Evolutionary conservation across 2,113 vertebrate genomes (phyloP).

Genomic region (Chaetura pelagica): DNA sequence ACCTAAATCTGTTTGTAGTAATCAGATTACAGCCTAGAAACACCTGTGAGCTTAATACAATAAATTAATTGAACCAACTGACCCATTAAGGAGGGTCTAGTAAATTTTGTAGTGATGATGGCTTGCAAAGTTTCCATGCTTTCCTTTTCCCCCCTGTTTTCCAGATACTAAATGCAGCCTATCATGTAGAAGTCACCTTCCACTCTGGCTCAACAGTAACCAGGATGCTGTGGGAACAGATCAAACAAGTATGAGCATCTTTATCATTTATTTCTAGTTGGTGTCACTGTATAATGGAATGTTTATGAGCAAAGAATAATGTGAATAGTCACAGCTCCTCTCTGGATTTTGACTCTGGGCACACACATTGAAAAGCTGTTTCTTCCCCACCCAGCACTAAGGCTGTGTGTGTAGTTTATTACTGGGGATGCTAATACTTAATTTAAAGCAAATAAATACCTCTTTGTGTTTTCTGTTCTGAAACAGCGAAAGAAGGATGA

Average conservation of each 20-base stretch:
- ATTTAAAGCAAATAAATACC: background rate
- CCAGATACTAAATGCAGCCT: conserved; percentile 96
- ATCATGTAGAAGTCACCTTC: conserved; percentile 98
- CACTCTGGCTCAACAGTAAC: conserved; percentile 95
- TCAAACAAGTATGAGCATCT: conserved; percentile 87
- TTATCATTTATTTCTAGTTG: background rate
- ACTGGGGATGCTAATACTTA: background rate
- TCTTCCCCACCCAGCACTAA: background rate
- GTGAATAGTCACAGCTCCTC: background rate
- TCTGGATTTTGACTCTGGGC: background rate
- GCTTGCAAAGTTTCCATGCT: background rate
- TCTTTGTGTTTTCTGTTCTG: background rate
- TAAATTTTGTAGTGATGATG: background rate
- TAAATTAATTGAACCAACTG: background rate
- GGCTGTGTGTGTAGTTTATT: background rate
- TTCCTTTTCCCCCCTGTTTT: background rate
- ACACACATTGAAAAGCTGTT: background rate
- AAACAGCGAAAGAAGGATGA: background rate
- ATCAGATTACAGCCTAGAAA: background rate
- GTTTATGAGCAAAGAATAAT: background rate
- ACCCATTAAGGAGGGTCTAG: background rate
- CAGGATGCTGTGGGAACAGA: conserved; percentile 95
- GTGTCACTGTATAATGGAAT: background rate
- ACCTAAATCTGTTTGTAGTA: accelerated
- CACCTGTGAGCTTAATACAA: background rate